These are phyloP conservation scores for Lepidothrix coronata DNA, from an alignment of 2,113 vertebrate species.

Conservation along the genomic window DNA sequence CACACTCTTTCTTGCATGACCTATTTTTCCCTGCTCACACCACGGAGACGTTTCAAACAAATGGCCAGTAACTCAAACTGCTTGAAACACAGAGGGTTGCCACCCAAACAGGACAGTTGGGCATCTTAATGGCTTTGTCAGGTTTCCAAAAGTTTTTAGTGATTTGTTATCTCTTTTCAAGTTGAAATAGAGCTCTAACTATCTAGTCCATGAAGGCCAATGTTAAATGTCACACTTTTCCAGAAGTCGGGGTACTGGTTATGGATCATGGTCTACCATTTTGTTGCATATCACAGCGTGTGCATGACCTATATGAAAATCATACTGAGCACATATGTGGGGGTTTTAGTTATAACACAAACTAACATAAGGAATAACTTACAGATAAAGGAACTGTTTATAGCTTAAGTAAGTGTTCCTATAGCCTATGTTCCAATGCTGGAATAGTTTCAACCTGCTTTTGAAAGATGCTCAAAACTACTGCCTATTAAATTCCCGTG, in stretches of 20 bases:
- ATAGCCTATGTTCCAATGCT: neutral
- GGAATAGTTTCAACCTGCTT: neutral
- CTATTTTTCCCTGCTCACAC: slow-evolving; percentile 46
- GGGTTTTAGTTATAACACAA: neutral
- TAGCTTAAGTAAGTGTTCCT: neutral
- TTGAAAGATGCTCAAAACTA: neutral
- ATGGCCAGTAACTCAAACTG: neutral
- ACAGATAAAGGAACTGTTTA: neutral
- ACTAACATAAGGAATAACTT: neutral
- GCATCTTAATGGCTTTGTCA: slow-evolving; percentile 8
- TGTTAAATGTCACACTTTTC: neutral
- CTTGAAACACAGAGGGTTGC: neutral
- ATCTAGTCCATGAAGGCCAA: neutral
- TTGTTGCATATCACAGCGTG: neutral
- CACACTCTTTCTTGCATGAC: slow-evolving; percentile 12
- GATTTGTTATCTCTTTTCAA: neutral
- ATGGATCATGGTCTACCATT: neutral
- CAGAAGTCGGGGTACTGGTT: neutral
- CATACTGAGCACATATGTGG: neutral
- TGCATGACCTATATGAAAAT: neutral
- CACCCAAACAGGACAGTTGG: slow-evolving; percentile 11
- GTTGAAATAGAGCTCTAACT: neutral
- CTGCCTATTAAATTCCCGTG: neutral
- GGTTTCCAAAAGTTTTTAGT: neutral
- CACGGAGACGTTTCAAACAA: neutral